These are phyloP conservation scores for Chloroceryle aenea DNA, from an alignment of 2,113 vertebrate species.

Conservation along the genomic window DNA sequence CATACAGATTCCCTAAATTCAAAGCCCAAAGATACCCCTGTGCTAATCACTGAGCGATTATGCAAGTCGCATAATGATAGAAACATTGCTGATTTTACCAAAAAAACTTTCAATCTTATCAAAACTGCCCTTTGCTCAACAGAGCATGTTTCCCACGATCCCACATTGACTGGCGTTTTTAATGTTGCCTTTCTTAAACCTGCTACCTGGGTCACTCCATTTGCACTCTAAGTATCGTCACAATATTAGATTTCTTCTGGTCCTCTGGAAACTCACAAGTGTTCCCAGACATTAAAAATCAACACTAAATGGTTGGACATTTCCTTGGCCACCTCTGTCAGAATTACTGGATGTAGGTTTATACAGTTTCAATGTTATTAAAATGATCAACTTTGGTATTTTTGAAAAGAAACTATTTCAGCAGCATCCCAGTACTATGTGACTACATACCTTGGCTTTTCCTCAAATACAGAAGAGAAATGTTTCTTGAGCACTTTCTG, in stretches of 20 bases:
- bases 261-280: neutral
- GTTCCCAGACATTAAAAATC: neutral
- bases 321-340: constrained; percentile 12
- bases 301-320: neutral
- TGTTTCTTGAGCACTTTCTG: neutral
- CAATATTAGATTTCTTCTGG: neutral
- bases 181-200: neutral
- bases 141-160: neutral
- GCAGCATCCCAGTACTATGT: neutral
- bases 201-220: neutral
- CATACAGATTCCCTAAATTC: neutral
- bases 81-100: neutral
- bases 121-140: neutral
- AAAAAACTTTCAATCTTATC: neutral
- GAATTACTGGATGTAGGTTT: neutral
- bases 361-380: neutral
- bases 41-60: neutral
- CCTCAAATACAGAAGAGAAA: neutral
- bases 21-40: neutral
- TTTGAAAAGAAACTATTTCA: neutral
- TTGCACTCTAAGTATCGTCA: neutral
- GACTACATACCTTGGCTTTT: neutral
- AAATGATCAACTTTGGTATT: neutral
- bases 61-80: neutral
- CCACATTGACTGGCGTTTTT: neutral